Conservation (phyloP, 2,888 invertebrate genomes). For the Chrysolina haemoptera region DNA sequence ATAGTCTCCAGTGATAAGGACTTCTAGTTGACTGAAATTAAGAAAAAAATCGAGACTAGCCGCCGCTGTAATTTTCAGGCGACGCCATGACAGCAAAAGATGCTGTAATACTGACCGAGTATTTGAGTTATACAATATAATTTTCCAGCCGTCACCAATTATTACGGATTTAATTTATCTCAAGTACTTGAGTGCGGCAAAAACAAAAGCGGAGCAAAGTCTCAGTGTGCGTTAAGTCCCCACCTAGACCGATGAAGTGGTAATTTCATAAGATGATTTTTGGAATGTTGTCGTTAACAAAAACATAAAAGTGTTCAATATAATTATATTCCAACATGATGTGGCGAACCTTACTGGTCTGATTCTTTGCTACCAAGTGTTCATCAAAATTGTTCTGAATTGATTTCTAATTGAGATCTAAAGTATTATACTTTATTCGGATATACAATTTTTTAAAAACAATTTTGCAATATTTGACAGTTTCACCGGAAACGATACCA, state of each 20-base stretch:
- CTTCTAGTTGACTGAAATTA: conserved; percentile 27
- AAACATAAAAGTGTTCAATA: neutral
- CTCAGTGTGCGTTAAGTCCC: neutral
- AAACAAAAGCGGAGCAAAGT: conserved; percentile 23
- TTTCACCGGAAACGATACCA: too few relatives aligned
- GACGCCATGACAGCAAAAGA: conserved; percentile 26
- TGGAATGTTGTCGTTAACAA: neutral
- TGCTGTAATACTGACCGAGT: conserved; percentile 23
- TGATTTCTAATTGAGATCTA: too few relatives aligned
- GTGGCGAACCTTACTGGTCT: too few relatives aligned
- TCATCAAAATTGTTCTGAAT: too few relatives aligned
- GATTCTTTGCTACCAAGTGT: too few relatives aligned
- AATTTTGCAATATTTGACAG: too few relatives aligned
- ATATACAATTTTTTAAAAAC: too few relatives aligned
- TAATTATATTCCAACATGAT: too few relatives aligned
- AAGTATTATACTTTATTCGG: too few relatives aligned
- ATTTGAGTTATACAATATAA: conserved; percentile 31
- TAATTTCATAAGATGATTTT: neutral
- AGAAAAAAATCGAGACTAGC: conserved; percentile 45
- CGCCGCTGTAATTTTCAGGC: conserved; percentile 34
- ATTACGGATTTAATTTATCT: conserved; percentile 1
- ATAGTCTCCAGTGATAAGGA: conserved; percentile 47
- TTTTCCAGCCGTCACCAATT: conserved; percentile 28
- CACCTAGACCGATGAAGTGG: conserved; percentile 1
- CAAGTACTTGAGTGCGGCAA: conserved; percentile 22